Evolutionary conservation across 2,797 vertebrate species (phyloP).

Genomic region (Sebastiscus albofasciatus): DNA sequence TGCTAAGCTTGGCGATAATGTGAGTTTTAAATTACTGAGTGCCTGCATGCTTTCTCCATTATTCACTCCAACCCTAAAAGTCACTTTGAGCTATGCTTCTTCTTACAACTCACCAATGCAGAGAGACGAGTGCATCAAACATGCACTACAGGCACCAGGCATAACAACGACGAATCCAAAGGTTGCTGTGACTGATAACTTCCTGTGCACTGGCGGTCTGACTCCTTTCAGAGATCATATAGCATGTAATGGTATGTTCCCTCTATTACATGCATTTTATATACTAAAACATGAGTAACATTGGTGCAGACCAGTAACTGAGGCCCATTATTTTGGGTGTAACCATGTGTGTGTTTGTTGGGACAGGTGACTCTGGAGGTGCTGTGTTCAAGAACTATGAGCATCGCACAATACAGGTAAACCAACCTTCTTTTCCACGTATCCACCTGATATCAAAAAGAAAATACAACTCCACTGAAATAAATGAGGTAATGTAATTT

Average conservation of each 20-base stretch:
- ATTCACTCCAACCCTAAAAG: neutral
- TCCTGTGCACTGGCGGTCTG: conserved; percentile 71
- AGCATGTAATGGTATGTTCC: conserved; percentile 63
- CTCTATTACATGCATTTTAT: neutral
- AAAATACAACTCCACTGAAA: neutral
- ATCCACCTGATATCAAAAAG: neutral
- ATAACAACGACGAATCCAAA: conserved; percentile 11
- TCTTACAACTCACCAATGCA: conserved; percentile 9
- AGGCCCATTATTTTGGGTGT: neutral
- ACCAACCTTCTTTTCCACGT: neutral
- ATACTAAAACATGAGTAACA: neutral
- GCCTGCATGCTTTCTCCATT: neutral
- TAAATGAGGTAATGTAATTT: neutral
- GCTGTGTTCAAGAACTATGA: conserved; percentile 70
- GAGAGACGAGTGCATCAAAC: conserved; percentile 62
- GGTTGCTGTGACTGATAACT: conserved; percentile 68
- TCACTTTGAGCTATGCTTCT: neutral
- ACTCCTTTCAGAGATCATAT: conserved; percentile 31
- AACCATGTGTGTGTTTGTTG: neutral
- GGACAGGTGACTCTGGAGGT: conserved; percentile 75
- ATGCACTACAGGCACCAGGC: conserved; percentile 33
- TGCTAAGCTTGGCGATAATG: conserved; percentile 54
- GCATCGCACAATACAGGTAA: conserved; percentile 73
- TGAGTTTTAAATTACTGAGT: conserved; percentile 43
- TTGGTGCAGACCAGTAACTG: neutral